phyloP scores from a whole-genome alignment of 2,797 vertebrate genomes.

The Molothrus ater region DNA sequence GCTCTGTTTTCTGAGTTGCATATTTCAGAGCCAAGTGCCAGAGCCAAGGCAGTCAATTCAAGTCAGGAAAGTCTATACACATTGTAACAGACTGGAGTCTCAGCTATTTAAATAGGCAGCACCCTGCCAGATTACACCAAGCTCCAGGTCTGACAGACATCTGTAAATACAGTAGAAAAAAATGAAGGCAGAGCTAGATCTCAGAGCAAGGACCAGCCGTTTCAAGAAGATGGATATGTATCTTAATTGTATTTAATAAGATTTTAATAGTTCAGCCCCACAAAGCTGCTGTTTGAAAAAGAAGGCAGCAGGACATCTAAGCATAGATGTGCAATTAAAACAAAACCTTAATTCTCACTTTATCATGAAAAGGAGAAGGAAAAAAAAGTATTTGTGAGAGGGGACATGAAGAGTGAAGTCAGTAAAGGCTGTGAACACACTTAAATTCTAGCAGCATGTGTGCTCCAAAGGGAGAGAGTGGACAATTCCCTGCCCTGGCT shows the following conservation, averaged over 20 bases:
- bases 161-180: background rate
- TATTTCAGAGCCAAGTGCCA: slow-evolving; percentile 13
- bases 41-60: background rate
- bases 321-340: background rate
- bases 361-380: background rate
- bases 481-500: background rate
- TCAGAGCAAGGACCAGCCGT: background rate
- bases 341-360: background rate
- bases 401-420: background rate
- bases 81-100: background rate
- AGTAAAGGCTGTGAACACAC: background rate
- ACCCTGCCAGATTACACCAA: background rate
- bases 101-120: background rate
- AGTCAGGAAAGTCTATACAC: background rate
- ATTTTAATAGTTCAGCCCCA: background rate
- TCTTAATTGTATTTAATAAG: background rate
- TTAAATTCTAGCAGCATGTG: background rate
- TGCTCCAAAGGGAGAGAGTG: fast-evolving
- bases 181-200: background rate
- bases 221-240: background rate
- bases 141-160: background rate
- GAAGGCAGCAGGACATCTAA: background rate
- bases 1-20: background rate
- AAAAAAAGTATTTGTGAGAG: background rate
- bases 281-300: background rate